Evolutionary conservation across 2,888 invertebrate species (phyloP).

Genomic region (Stenotaenia linearis): DNA sequence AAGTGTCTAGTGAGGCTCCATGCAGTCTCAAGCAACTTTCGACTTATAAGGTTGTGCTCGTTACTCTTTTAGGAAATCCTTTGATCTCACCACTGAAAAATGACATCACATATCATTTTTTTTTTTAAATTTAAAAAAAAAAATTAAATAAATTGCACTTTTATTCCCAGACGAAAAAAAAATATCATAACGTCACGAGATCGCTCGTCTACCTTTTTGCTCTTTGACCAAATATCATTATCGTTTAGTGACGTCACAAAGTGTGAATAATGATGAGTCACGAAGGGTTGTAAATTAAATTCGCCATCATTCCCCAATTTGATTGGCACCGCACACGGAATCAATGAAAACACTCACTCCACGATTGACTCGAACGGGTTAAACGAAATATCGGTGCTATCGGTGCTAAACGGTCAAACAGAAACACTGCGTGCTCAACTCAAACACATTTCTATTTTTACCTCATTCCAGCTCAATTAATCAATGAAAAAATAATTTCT

Average conservation of each 20-base stretch:
- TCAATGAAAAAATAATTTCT: background rate
- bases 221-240: background rate
- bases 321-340: background rate
- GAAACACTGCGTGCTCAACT: too few relatives aligned
- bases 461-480: background rate
- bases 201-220: background rate
- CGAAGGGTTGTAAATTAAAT: slow-evolving; percentile 24
- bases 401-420: background rate
- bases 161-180: background rate
- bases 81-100: background rate
- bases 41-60: background rate
- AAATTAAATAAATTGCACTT: too few relatives aligned
- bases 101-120: background rate
- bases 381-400: background rate
- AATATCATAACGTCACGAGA: background rate
- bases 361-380: slow-evolving; percentile 7
- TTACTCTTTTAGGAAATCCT: slow-evolving; percentile 14
- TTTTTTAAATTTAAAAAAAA: background rate
- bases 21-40: background rate
- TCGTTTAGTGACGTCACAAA: background rate
- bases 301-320: background rate
- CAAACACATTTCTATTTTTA: background rate
- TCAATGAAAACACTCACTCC: background rate
- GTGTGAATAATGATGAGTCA: slow-evolving; percentile 26
- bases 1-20: background rate